Conservation (phyloP, 2,113 vertebrate genomes). For the Lycocorax pyrrhopterus region DNA sequence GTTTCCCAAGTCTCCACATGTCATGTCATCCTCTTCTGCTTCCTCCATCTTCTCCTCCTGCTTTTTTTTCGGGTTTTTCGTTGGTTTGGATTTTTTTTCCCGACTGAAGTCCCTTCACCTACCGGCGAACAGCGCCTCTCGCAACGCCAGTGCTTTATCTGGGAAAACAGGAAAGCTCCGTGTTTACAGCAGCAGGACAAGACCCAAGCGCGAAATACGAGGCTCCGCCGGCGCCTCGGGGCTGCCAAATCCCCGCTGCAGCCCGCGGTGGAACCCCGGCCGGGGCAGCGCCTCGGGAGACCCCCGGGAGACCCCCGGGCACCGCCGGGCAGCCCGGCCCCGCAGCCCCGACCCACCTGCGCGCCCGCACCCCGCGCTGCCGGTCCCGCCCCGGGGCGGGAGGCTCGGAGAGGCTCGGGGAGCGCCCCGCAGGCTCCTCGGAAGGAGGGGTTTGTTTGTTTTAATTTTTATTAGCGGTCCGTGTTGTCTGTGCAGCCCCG, state of each 20-base stretch:
- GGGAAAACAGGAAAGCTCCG: not conserved
- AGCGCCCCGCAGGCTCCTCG: not conserved
- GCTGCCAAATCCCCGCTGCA: not conserved
- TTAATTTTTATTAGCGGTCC: rapidly evolving
- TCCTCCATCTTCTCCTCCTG: slow-evolving; percentile 15
- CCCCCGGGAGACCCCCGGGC: rapidly evolving
- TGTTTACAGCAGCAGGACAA: not conserved
- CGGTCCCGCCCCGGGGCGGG: not conserved
- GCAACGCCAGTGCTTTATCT: not conserved
- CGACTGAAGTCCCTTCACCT: not conserved
- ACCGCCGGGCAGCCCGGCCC: not conserved
- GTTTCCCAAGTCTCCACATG: slow-evolving; percentile 83
- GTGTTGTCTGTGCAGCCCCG: rapidly evolving
- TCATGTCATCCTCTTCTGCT: slow-evolving; percentile 83
- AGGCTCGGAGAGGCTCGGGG: not conserved
- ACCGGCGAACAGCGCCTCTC: not conserved
- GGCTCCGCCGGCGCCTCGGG: rapidly evolving
- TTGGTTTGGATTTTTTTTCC: rapidly evolving
- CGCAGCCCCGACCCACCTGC: not conserved
- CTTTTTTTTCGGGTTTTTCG: rapidly evolving
- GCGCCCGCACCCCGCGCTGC: not conserved
- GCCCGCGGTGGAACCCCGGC: not conserved
- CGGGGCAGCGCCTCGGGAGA: no score
- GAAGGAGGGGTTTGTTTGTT: no score
- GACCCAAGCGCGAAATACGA: rapidly evolving